phyloP scores from a whole-genome alignment of 2,888 invertebrate species.

The Ochropacha duplaris region DNA sequence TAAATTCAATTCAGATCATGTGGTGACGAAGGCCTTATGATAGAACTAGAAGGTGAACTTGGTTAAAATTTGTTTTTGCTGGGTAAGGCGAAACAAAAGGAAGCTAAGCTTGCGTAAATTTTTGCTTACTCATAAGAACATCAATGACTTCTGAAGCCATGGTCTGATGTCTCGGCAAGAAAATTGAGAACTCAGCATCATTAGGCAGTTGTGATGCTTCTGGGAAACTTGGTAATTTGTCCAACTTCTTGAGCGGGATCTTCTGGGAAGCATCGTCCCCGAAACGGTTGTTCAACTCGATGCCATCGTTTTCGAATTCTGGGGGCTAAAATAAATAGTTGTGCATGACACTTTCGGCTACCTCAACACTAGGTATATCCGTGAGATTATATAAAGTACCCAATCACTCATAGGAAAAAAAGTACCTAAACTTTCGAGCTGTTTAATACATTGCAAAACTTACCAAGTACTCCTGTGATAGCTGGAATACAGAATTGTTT shows the following conservation, averaged over 20 bases:
- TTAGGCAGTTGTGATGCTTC: slow-evolving; percentile 81
- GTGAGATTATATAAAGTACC: too few relatives aligned
- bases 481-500: slow-evolving; percentile 81
- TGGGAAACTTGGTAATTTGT: slow-evolving; percentile 65
- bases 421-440: not conserved
- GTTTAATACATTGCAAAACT: slow-evolving; percentile 49
- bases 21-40: too few relatives aligned
- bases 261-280: slow-evolving; percentile 77
- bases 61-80: too few relatives aligned
- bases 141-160: slow-evolving; percentile 88
- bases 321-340: slow-evolving; percentile 40
- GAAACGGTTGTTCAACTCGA: slow-evolving; percentile 84
- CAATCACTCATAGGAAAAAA: not conserved
- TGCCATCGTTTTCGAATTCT: slow-evolving; percentile 80
- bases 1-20: too few relatives aligned
- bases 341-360: too few relatives aligned
- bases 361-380: too few relatives aligned
- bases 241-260: slow-evolving; percentile 79
- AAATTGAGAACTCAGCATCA: slow-evolving; percentile 88
- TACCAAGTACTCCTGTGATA: slow-evolving; percentile 85
- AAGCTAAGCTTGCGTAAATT: not conserved
- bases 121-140: slow-evolving; percentile 84
- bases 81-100: not conserved
- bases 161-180: slow-evolving; percentile 87
- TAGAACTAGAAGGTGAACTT: too few relatives aligned